A percentile compares a stretch with the other conserved stretches of the same genome.
Conservation (phyloP, 1,140 invertebrate species). For the Lethocerus indicus region DNA sequence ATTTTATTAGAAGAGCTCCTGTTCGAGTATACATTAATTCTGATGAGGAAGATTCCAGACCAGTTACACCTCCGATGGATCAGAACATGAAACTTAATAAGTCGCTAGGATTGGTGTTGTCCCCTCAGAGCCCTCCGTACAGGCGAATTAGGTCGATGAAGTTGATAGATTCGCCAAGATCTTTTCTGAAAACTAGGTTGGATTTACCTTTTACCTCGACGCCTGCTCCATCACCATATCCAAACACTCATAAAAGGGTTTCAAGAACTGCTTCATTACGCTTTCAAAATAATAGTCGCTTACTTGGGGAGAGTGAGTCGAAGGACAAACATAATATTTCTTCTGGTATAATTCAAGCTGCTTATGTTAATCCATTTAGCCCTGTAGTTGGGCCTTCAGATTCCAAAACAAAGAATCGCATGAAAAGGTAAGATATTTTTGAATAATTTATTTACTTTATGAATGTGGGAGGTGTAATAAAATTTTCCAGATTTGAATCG, state of each 20-base stretch:
- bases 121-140: slow-evolving; percentile 13
- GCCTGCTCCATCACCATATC: slow-evolving; percentile 8
- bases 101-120: slow-evolving; percentile 12
- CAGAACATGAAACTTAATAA: slow-evolving; percentile 9
- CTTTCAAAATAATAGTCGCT: neutral
- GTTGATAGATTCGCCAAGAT: slow-evolving; percentile 7
- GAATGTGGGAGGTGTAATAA: no score
- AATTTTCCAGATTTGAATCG: no score
- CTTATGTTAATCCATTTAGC: slow-evolving; percentile 8
- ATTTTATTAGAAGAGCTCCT: slow-evolving; percentile 1
- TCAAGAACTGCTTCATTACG: slow-evolving; percentile 2
- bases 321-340: slow-evolving; percentile 2
- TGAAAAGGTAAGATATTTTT: slow-evolving; percentile 9
- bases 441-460: neutral
- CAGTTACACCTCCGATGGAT: slow-evolving; percentile 13
- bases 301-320: neutral
- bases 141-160: slow-evolving; percentile 12
- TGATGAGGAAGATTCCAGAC: slow-evolving; percentile 8
- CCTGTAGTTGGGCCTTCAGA: slow-evolving; percentile 1
- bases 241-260: slow-evolving; percentile 1
- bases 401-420: slow-evolving; percentile 1
- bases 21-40: neutral
- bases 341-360: neutral
- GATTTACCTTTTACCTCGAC: slow-evolving; percentile 9
- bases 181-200: neutral